Base-by-base conservation (phyloP, 2,797 vertebrate species). In the Sebastes wilsoni region DNA sequence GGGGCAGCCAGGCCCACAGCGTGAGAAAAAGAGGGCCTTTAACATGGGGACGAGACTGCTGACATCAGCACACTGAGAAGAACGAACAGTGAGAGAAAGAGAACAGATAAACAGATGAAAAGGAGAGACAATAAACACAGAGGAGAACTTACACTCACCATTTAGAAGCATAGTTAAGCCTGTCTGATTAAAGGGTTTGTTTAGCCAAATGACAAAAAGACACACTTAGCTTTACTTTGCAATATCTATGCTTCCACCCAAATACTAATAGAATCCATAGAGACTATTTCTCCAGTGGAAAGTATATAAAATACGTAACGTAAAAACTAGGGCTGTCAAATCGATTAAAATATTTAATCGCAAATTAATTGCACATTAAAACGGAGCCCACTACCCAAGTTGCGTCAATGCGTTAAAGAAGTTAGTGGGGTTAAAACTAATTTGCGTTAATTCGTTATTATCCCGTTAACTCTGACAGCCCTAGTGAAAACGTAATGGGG, bases 11-110 rank as follows among this genome's bases (percentile, higher is more conserved):
- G 83, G 9, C 83, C 66, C 62, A 49, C 85, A 87, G 78, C 30
- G 87, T 92, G 90, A 92, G 89, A 94, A 93, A 90, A 81, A 77
- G 54, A 22, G 64, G 86, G 88, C 85, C 85, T 95, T 94, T 93
- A 90, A 71, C 81, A 77, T 69, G 56, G 65, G 52, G 69, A 76
- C 32, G 3, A n/a, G 56, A 84, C 36, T 77, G 84, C 86, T 90
- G 84, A 88, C 85, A 85, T 92, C 79, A 87, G 92, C 84, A 80
- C 30, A 18, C 32, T 23, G 62, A 72, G 72, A 68, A 72, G 68
- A 79, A 79, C 4, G 58, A 76, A 72, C 34, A 59, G 71, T 69
- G 25, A 68, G 54, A 38, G 38, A 28, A n/a, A 68, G 12, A 32
- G 34, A 0, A 22, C 20, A n/a, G 75, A n/a, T 30, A 75, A 79